phyloP scores from a whole-genome alignment of 1,140 invertebrate genomes.

The Aphidius gifuensis region DNA sequence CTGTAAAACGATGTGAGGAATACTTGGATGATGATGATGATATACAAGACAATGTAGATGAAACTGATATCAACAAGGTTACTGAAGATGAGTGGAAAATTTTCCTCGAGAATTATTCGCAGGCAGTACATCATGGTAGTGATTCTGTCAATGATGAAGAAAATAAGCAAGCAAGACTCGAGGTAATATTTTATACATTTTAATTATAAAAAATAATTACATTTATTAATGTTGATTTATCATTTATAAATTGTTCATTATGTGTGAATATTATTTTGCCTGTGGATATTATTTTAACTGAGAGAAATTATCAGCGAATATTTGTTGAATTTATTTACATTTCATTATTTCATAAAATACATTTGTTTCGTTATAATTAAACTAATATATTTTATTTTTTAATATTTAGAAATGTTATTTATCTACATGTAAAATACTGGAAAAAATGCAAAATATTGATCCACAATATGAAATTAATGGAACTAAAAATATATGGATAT shows the following conservation, averaged over 20 bases:
- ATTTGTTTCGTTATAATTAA: not conserved
- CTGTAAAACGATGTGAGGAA: slow-evolving; percentile 57
- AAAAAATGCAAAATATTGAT: slow-evolving; percentile 61
- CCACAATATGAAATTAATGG: slow-evolving; percentile 73
- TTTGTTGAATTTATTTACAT: too few relatives aligned
- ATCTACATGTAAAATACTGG: slow-evolving; percentile 49
- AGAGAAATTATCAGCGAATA: too few relatives aligned
- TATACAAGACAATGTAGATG: slow-evolving; percentile 60
- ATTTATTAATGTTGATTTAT: too few relatives aligned
- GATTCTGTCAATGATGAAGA: slow-evolving; percentile 23
- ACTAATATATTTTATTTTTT: not conserved
- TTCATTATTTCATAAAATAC: too few relatives aligned
- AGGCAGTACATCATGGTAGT: slow-evolving; percentile 43
- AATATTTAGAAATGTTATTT: slow-evolving; percentile 23
- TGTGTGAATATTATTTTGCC: too few relatives aligned
- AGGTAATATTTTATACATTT: slow-evolving; percentile 20
- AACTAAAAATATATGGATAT: slow-evolving; percentile 84
- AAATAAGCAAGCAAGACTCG: slow-evolving; percentile 13
- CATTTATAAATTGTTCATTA: not conserved
- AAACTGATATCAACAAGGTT: slow-evolving; percentile 34
- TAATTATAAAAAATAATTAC: not conserved
- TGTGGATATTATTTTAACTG: too few relatives aligned
- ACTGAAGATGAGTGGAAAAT: slow-evolving; percentile 53
- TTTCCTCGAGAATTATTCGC: slow-evolving; percentile 55
- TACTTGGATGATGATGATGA: slow-evolving; percentile 47